A percentile compares a stretch with the other conserved stretches of the same genome.
These are phyloP conservation scores for Gallinago nigripennis DNA, from an alignment of 2,797 vertebrate species.

Conservation along the genomic window DNA sequence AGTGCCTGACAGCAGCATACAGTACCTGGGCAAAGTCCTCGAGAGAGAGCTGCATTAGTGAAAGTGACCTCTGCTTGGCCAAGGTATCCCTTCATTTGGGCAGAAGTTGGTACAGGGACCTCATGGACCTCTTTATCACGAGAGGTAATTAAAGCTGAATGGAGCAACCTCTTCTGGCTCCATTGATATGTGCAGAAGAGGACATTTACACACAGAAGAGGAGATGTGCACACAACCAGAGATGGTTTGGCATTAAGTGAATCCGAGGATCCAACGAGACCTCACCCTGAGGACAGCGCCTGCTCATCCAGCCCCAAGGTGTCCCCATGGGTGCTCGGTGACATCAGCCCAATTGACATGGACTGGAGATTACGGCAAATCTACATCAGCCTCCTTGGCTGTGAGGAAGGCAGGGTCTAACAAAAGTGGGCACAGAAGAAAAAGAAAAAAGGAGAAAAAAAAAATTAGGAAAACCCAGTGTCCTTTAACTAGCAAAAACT, in stretches of 20 bases:
- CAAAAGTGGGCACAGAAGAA: not conserved
- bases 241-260: not conserved
- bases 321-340: not conserved
- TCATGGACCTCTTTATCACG: not conserved
- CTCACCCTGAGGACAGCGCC: not conserved
- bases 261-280: rapidly evolving
- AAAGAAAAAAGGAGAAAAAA: not conserved
- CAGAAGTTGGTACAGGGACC: not conserved
- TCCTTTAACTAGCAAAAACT: not conserved
- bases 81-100: not conserved
- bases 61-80: not conserved
- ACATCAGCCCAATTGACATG: not conserved
- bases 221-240: not conserved
- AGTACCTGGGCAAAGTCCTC: not conserved
- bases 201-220: not conserved
- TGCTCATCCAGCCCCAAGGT: not conserved
- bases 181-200: rapidly evolving
- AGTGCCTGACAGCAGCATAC: not conserved
- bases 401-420: not conserved
- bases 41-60: not conserved
- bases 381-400: not conserved
- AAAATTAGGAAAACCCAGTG: rapidly evolving
- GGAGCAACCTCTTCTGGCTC: not conserved
- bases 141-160: not conserved
- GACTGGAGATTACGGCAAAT: not conserved